Conservation (phyloP, 2,113 vertebrate species). For the Burhinus bistriatus region DNA sequence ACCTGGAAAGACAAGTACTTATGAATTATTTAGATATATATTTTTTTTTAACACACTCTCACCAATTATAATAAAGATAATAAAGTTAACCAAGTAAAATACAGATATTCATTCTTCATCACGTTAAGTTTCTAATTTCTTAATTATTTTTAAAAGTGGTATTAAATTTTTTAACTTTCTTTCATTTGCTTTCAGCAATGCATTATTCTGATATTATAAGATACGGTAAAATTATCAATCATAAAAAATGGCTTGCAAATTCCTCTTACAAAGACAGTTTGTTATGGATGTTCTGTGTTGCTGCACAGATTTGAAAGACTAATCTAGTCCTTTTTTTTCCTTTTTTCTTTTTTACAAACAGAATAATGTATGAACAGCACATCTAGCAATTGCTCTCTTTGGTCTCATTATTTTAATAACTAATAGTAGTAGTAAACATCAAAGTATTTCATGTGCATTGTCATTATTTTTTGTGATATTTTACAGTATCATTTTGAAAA, state of each 20-base stretch:
- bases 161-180: background rate
- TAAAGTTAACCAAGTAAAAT: background rate
- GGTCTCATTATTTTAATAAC: background rate
- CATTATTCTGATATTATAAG: background rate
- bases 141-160: background rate
- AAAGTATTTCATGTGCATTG: background rate
- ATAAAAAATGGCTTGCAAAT: background rate
- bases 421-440: background rate
- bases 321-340: background rate
- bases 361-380: background rate
- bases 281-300: background rate
- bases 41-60: background rate
- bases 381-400: background rate
- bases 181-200: background rate
- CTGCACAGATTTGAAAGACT: background rate
- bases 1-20: background rate
- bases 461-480: background rate
- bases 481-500: background rate
- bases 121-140: fast-evolving
- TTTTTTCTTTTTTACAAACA: background rate
- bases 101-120: background rate
- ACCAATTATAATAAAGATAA: background rate
- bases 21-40: background rate
- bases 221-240: background rate
- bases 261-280: background rate